These are phyloP conservation scores for Enteromius anoplus DNA, from an alignment of 2,797 vertebrate genomes.

Conservation along the genomic window DNA sequence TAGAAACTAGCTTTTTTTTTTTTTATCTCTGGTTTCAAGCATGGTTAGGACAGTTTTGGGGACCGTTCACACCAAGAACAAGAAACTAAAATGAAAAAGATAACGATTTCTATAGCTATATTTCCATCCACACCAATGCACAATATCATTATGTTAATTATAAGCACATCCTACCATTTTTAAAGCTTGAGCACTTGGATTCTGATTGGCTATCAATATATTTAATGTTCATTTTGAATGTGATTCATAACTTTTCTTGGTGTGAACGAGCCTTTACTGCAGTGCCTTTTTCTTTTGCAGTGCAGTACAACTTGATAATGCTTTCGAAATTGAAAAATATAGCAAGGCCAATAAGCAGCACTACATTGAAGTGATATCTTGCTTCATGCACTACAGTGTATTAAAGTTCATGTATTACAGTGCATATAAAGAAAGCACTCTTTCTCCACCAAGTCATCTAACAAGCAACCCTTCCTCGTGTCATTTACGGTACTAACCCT, in stretches of 20 bases:
- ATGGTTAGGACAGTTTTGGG: not conserved
- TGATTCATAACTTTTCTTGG: not conserved
- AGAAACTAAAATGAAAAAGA: not conserved
- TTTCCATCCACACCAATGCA: not conserved
- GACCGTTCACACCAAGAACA: not conserved
- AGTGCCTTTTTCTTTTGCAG: not conserved
- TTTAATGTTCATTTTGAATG: not conserved
- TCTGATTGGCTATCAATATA: not conserved
- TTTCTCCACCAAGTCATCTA: conserved; percentile 28
- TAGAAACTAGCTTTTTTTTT: not conserved
- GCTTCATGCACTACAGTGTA: conserved; percentile 23
- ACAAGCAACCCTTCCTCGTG: conserved; percentile 43
- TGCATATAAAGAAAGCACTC: conserved; percentile 5
- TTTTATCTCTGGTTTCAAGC: not conserved
- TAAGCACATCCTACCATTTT: not conserved
- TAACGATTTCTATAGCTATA: not conserved
- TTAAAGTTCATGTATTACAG: conserved; percentile 19
- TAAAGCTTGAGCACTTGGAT: not conserved
- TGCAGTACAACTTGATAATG: not conserved
- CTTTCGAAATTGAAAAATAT: conserved; percentile 14
- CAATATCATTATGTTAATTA: not conserved
- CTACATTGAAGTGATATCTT: conserved; percentile 31
- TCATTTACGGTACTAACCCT: conserved; percentile 65
- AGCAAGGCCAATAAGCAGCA: conserved; percentile 28
- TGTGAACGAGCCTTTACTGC: not conserved